Evolutionary conservation across 1,140 invertebrate genomes (phyloP), one percentile per base, ranked within the genome.

Genomic region (Drosophila sproati): DNA sequence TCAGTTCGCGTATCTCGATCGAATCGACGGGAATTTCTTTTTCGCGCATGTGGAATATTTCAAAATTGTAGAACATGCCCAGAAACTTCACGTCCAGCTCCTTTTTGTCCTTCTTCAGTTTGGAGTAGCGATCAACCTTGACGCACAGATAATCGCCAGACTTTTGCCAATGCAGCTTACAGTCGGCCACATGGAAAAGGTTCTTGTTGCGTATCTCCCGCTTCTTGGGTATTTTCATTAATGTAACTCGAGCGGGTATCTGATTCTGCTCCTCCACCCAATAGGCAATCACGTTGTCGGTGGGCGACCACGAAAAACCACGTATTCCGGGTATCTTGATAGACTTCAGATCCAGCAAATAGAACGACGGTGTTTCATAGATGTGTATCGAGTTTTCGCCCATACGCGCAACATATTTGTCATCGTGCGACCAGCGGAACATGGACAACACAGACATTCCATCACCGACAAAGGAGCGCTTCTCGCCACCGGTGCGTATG

Each of bases 151-250:
- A 99, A 91, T 99, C 98, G 5, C 99, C 99, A 63, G 96, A 97
- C 93, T 99, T 99, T 93, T 99, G 99, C 99, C 99, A 99, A 92
- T 98, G 98, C 91, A 99, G 98, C 89, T 98, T 98, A 93, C 98
- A 99, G 82, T 99, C 98, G 6, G 98, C 97, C 0, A 99, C 99
- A 81, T 98, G 99, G 94, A 99, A 99, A 34, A 99, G 94, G 93
- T 99, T 99, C 89, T 99, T 99, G 55, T 98, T 97, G 85, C 98
- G 95, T n/a, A 97, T 95, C 94, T 99, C 98, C 73, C 95, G 96
- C 47, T 97, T 96, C 93, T 96, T 97, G 10, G 97, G 97, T 52
- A 98, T 95, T 93, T 98, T 97, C 43, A 97, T 93, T 1, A 98
- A 94, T 0, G 96, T 97, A 3, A 98, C 97, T 80, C 96, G 94